phyloP scores from a whole-genome alignment of 2,888 invertebrate species.

The Cheilosia scutellata region DNA sequence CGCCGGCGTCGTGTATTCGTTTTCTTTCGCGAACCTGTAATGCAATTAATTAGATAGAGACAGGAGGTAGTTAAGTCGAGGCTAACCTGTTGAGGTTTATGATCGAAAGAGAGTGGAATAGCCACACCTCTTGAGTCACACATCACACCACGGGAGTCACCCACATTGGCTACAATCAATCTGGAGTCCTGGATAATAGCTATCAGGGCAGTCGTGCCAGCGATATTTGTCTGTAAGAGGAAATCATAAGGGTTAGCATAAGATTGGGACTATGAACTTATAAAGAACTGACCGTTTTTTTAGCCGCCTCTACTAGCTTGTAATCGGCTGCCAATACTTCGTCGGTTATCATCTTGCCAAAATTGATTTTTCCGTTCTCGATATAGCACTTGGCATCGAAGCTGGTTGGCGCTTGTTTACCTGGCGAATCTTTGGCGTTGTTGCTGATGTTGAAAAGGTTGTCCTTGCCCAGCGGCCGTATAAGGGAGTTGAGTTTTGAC shows the following conservation, averaged over 20 bases:
- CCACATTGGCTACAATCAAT: conserved; percentile 97
- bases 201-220: conserved; percentile 96
- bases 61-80: not conserved
- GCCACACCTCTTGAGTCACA: conserved; percentile 95
- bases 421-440: conserved; percentile 76
- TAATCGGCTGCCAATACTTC: conserved; percentile 94
- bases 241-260: not conserved
- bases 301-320: conserved; percentile 92
- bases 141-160: conserved; percentile 98
- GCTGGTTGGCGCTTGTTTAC: conserved; percentile 79
- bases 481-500: conserved; percentile 82
- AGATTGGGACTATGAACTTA: not conserved
- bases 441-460: conserved; percentile 80
- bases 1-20: conserved; percentile 97
- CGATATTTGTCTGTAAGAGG: conserved; percentile 86
- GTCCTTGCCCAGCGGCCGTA: conserved; percentile 80
- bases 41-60: not conserved
- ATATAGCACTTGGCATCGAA: conserved; percentile 87
- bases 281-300: conserved; percentile 86
- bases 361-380: conserved; percentile 91
- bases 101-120: conserved; percentile 97
- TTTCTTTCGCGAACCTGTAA: conserved; percentile 93
- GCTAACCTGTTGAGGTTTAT: conserved; percentile 96
- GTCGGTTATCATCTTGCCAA: conserved; percentile 92
- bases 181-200: conserved; percentile 93